Base-by-base conservation (phyloP, 2,797 vertebrate species). In the Epinephelus awoara region DNA sequence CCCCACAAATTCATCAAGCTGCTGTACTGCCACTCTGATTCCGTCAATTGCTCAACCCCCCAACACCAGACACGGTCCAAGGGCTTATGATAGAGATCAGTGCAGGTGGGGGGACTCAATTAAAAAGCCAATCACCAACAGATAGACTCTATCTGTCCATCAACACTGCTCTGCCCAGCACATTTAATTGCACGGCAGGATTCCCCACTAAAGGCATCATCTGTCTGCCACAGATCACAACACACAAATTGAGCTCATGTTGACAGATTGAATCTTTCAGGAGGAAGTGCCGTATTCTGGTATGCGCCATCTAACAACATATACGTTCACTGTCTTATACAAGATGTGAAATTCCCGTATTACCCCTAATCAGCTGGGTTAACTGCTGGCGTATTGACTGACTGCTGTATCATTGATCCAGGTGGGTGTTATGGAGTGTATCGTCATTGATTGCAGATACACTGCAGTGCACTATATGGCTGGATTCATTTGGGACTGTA, bases 61-160 rank as follows among this genome's bases (percentile, higher is more conserved):
- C 67, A 42, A 67, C 67, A 57, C 27, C n/a, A 50, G 82, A 87
- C 90, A 89, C 67, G 72, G 88, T 92, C 91, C 79, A 91, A 72
- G 85, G 74, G 81, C 86, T 90, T 83, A 75, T 73, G 93, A 93
- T 94, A 92, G 79, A 78, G 88, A 94, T 95, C 93, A 82, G 76
- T 69, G 70, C 87, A 92, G 92, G 91, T 92, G 88, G 71, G 75
- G 89, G 89, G 80, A 92, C 90, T 95, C 93, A 94, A 94, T 95
- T 94, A 95, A 92, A 93, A 92, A 95, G 86, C 90, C 93, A 94
- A 88, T 93, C 94, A 94, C 89, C 80, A 68, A 67, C 62, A 69
- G 88, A 93, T 81, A 85, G 91, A 83, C 76, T 89, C 84, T 93
- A 94, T 94, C 92, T 90, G 92, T 93, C 94, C 86, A 86, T 95